These are phyloP conservation scores for Pteruthius melanotis DNA, from an alignment of 2,113 vertebrate genomes.

Conservation along the genomic window DNA sequence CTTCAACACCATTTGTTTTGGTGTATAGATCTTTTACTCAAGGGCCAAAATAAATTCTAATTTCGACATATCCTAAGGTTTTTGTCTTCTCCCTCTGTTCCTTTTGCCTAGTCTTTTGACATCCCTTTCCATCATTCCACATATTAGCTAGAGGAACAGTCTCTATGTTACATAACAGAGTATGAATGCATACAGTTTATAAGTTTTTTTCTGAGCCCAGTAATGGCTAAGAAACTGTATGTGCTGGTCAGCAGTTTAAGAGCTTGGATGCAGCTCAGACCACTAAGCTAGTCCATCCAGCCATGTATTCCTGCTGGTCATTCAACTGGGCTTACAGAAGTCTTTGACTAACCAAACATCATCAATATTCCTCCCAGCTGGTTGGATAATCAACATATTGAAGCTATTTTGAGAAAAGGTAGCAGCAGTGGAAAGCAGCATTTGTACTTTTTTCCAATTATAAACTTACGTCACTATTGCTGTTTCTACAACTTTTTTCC, in stretches of 20 bases:
- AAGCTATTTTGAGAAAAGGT: not conserved
- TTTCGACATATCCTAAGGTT: not conserved
- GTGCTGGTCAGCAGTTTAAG: not conserved
- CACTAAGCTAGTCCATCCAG: not conserved
- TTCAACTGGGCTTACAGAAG: rapidly evolving
- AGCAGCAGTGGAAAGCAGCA: not conserved
- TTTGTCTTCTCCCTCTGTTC: not conserved
- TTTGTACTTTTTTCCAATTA: not conserved
- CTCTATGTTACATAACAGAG: not conserved
- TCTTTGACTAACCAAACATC: not conserved
- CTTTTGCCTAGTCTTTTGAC: not conserved
- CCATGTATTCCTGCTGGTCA: not conserved
- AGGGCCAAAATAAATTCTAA: not conserved
- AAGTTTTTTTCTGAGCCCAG: not conserved
- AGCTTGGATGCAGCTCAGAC: not conserved
- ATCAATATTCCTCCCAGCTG: not conserved
- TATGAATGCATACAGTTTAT: not conserved
- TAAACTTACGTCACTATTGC: not conserved
- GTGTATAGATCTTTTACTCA: not conserved
- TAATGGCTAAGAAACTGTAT: not conserved
- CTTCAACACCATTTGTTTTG: not conserved
- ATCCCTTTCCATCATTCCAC: not conserved
- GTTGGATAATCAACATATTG: not conserved
- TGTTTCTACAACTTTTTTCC: not conserved
- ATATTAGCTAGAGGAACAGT: not conserved